Evolutionary conservation across 2,888 invertebrate species (phyloP).

Genomic region (Mylabris sibirica): DNA sequence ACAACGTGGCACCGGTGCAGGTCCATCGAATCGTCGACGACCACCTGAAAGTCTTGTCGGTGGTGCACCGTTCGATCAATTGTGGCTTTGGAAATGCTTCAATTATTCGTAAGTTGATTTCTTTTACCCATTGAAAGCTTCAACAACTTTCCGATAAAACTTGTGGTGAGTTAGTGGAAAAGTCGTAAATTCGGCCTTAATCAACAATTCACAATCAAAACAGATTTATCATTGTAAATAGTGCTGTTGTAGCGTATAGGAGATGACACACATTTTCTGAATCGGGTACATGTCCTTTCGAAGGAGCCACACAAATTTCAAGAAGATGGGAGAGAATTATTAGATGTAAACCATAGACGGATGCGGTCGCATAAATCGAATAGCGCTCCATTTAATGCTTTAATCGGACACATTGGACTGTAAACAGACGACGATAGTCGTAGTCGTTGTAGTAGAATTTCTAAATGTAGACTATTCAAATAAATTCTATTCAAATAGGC

Average conservation of each 20-base stretch:
- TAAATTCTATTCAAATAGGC: slow-evolving; percentile 38
- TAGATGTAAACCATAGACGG: slow-evolving; percentile 44
- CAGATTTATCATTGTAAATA: slow-evolving; percentile 39
- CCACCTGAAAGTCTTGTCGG: slow-evolving; percentile 67
- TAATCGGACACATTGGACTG: slow-evolving; percentile 45
- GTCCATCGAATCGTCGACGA: slow-evolving; percentile 56
- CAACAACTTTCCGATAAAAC: not conserved
- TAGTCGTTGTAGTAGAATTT: slow-evolving; percentile 23
- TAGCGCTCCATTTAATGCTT: slow-evolving; percentile 48
- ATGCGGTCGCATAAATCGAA: slow-evolving; percentile 50
- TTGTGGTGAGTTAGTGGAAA: not conserved
- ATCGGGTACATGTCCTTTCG: not conserved
- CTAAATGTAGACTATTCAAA: slow-evolving; percentile 40
- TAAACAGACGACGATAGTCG: slow-evolving; percentile 34
- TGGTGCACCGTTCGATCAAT: slow-evolving; percentile 66
- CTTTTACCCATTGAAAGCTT: not conserved
- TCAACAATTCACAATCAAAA: slow-evolving; percentile 41
- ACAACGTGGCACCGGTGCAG: slow-evolving; percentile 64
- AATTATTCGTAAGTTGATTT: slow-evolving; percentile 67
- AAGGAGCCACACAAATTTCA: slow-evolving; percentile 39
- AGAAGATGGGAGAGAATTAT: slow-evolving; percentile 39
- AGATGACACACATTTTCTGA: not conserved
- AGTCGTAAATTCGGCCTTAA: slow-evolving; percentile 39
- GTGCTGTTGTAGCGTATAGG: slow-evolving; percentile 13
- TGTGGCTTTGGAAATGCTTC: slow-evolving; percentile 75